Conservation (phyloP, 1,140 invertebrate species). For the Leptinotarsa undecemlineata region DNA sequence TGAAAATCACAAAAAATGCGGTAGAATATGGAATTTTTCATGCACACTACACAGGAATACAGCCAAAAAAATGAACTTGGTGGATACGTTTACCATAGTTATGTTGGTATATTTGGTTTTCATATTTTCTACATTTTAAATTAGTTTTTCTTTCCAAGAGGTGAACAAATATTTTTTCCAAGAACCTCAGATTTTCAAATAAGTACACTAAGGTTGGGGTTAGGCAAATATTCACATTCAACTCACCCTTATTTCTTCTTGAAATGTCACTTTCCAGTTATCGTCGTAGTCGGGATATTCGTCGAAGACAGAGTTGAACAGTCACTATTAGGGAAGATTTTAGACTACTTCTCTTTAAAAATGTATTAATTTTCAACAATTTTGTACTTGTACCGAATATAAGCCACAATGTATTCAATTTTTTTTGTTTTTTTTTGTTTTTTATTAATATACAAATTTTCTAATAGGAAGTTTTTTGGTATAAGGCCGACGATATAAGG, state of each 20-base stretch:
- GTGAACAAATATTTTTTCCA: no score
- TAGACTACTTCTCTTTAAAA: constrained; percentile 26
- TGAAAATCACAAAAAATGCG: not conserved
- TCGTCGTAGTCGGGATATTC: constrained; percentile 21
- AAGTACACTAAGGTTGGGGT: no score
- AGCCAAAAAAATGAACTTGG: not conserved
- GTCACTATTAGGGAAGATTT: constrained; percentile 35
- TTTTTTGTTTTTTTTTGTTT: constrained; percentile 48
- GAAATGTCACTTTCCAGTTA: constrained; percentile 16
- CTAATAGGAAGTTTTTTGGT: constrained; percentile 50
- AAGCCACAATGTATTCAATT: constrained; percentile 47
- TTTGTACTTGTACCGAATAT: constrained; percentile 40
- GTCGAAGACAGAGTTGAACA: constrained; percentile 27
- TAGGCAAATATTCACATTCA: not conserved
- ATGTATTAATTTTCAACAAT: constrained; percentile 33
- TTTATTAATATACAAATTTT: constrained; percentile 54
- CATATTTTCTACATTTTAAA: no score
- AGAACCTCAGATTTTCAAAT: no score
- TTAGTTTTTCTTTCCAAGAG: no score
- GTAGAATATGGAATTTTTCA: not conserved
- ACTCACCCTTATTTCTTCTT: constrained; percentile 27
- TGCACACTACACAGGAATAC: not conserved
- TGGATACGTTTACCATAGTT: not conserved
- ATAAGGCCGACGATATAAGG: constrained; percentile 55
- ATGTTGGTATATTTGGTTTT: no score